Evolutionary conservation across 2,797 vertebrate species (phyloP).

Genomic region (Spondyliosoma cantharus): DNA sequence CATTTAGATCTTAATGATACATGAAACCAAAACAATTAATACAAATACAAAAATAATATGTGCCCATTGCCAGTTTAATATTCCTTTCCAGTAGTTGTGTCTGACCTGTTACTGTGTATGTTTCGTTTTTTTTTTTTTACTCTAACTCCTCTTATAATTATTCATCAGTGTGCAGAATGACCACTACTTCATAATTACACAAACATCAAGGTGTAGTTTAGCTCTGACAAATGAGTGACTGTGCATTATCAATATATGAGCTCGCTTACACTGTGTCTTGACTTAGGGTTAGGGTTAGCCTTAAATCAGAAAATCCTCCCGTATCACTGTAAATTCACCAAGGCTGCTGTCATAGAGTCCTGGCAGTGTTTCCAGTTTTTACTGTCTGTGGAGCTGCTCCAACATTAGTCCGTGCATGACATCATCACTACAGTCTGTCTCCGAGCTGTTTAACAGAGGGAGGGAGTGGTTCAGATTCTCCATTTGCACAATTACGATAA

Average conservation of each 20-base stretch:
- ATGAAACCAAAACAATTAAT: too few relatives aligned
- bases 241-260: neutral
- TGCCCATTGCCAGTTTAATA: neutral
- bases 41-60: too few relatives aligned
- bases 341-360: conserved; percentile 12
- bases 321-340: neutral
- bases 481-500: neutral
- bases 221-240: neutral
- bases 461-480: conserved; percentile 24
- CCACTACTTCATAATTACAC: neutral
- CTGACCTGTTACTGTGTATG: neutral
- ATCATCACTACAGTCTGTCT: conserved; percentile 51
- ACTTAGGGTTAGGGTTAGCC: neutral
- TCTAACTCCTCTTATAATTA: conserved; percentile 9
- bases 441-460: neutral
- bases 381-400: conserved; percentile 36
- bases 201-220: neutral
- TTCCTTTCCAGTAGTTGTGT: neutral
- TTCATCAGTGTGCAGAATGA: neutral
- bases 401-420: conserved; percentile 53
- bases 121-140: neutral
- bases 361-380: conserved; percentile 34
- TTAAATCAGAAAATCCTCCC: conserved; percentile 7
- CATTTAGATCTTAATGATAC: too few relatives aligned
- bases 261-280: neutral